These are phyloP conservation scores for Trematomus loennbergii DNA, from an alignment of 2,113 vertebrate genomes.

Conservation along the genomic window DNA sequence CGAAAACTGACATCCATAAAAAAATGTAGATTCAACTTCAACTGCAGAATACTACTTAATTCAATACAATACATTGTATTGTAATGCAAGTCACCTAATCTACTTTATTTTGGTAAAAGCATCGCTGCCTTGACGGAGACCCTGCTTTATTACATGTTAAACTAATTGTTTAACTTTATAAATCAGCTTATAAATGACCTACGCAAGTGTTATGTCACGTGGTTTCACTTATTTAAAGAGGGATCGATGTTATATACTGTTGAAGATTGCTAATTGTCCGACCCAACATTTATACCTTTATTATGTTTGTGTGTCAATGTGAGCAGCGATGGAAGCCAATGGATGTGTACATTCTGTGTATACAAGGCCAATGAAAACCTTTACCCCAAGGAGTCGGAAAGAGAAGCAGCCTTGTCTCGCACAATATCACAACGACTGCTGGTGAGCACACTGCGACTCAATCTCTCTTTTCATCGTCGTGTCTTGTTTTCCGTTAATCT, in stretches of 20 bases:
- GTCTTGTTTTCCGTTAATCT: not conserved
- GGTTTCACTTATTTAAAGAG: not conserved
- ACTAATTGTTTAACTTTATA: too few relatives aligned
- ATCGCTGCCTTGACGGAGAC: too few relatives aligned
- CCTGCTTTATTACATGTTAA: too few relatives aligned
- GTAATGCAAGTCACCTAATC: too few relatives aligned
- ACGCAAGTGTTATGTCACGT: too few relatives aligned
- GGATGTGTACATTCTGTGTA: slow-evolving; percentile 80
- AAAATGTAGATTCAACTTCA: too few relatives aligned
- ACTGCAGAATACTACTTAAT: too few relatives aligned
- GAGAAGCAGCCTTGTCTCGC: slow-evolving; percentile 8
- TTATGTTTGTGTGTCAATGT: slow-evolving; percentile 12
- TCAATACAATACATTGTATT: too few relatives aligned
- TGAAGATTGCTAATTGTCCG: not conserved
- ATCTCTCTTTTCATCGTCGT: too few relatives aligned
- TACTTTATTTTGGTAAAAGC: too few relatives aligned
- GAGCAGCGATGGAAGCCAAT: slow-evolving; percentile 42
- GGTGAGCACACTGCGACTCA: slow-evolving; percentile 57
- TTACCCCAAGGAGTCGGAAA: slow-evolving; percentile 1
- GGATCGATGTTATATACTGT: not conserved
- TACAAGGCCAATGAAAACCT: not conserved
- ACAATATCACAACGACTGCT: slow-evolving; percentile 49
- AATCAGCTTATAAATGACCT: not conserved
- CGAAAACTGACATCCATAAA: too few relatives aligned
- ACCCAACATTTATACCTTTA: not conserved